Evolutionary conservation across 2,797 vertebrate species (phyloP), one percentile per base, ranked within the genome.

Genomic region (Champsocephalus esox): DNA sequence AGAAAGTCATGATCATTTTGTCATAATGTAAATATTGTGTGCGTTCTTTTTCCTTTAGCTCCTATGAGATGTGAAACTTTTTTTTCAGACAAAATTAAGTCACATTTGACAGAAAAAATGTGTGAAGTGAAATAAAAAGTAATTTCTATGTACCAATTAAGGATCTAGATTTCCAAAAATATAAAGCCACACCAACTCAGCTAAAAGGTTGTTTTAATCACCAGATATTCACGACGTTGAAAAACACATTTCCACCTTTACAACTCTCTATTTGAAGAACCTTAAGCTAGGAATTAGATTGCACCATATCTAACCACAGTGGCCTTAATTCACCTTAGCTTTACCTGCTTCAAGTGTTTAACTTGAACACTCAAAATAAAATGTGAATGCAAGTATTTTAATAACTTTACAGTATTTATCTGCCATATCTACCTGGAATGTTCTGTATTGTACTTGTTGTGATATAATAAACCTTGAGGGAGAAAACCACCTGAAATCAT

Each of bases 321-420:
- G 61, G 17, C 68, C 50, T 64, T 78, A 43, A 51, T 50, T 66
- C 45, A 60, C 10, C 6, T 41, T 12, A 76, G n/a, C 21, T 41
- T 75, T 16, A 74, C 14, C 54, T 50, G 43, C 24, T 77, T 65
- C 8, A 9, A 14, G 21, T 74, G 56, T 75, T 67, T 57, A 51
- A 61, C 64, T 16, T 45, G 50, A 79, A 52, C 82, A 86, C 78
- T 85, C 44, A 48, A 68, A 75, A 16, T 58, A 83, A 44, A 90
- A 93, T 90, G 90, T 91, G 91, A 93, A 92, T 52, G 46, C 88
- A 87, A 79, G 44, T 73, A 66, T 79, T 77, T 85, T 61, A 85
- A 63, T 60, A 55, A 76, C 69, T 77, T 62, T 24, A 66, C 45
- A 79, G 12, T 91, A 91, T 89, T 89, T 90, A 92, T 91, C 75